phyloP scores from a whole-genome alignment of 2,797 vertebrate species.

The Pantherophis alleghaniensis region DNA sequence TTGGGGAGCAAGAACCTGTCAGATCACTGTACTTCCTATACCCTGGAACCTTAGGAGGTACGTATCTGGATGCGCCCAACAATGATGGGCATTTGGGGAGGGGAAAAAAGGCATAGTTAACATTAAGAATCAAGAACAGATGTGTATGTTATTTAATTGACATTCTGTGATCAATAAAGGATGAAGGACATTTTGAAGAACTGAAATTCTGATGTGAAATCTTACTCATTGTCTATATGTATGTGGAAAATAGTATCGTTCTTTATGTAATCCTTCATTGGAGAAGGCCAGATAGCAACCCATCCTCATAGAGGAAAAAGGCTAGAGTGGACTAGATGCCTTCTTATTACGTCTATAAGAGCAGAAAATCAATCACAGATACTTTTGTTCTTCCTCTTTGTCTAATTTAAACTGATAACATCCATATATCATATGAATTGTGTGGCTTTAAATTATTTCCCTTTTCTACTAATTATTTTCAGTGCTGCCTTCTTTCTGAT shows the following conservation, averaged over 20 bases:
- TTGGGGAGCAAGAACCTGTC: background rate
- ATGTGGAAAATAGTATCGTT: background rate
- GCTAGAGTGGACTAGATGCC: background rate
- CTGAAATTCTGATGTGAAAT: background rate
- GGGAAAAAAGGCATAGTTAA: background rate
- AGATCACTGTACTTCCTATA: background rate
- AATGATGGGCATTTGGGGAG: background rate
- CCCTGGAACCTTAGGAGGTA: background rate
- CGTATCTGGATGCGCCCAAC: background rate
- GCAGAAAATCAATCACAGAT: background rate
- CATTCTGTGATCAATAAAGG: background rate
- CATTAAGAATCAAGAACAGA: slow-evolving; percentile 5
- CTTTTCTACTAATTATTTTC: background rate
- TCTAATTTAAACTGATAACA: background rate
- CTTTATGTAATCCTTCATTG: no score
- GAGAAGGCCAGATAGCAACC: background rate
- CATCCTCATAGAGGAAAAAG: background rate
- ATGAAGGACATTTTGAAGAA: background rate
- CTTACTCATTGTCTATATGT: background rate
- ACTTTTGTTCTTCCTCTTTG: background rate
- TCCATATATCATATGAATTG: background rate
- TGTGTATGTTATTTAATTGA: background rate
- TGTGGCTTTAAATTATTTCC: background rate
- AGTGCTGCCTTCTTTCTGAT: background rate
- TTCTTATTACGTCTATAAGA: background rate